phyloP scores from a whole-genome alignment of 2,113 vertebrate species.

The Periophthalmus modestus region DNA sequence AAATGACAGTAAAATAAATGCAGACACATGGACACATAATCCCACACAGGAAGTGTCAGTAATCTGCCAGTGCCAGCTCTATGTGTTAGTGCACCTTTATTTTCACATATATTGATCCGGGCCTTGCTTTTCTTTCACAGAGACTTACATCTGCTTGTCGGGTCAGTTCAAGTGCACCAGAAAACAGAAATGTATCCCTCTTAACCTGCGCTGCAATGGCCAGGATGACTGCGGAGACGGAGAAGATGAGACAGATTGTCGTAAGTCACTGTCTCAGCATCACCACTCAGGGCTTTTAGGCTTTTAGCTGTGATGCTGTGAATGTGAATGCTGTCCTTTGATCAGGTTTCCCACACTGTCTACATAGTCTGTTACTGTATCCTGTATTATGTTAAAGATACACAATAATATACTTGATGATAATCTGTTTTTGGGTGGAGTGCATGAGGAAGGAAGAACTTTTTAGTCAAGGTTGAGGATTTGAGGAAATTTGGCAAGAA shows the following conservation, averaged over 20 bases:
- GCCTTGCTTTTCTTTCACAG: constrained; percentile 67
- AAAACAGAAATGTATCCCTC: constrained; percentile 94
- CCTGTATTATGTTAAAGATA: neutral
- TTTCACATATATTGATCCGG: constrained; percentile 1
- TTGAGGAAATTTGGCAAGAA: too few relatives aligned
- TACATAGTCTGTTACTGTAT: neutral
- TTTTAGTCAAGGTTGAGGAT: neutral
- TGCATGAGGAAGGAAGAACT: neutral
- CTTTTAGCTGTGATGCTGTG: neutral
- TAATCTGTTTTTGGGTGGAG: neutral
- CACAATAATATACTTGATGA: neutral
- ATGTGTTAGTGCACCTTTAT: neutral
- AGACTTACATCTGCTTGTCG: constrained; percentile 93
- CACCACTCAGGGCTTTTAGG: constrained; percentile 10
- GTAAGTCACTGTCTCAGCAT: constrained; percentile 77
- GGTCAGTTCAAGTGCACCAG: constrained; percentile 96
- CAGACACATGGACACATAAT: neutral
- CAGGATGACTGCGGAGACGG: constrained; percentile 96
- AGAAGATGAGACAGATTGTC: constrained; percentile 95
- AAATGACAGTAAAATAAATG: neutral
- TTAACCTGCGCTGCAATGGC: constrained; percentile 95
- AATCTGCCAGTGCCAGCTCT: neutral
- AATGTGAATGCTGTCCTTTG: neutral
- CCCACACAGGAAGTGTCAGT: neutral
- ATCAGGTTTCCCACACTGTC: neutral